Evolutionary conservation across 2,113 vertebrate species (phyloP).

Genomic region (Ailuropoda melanoleuca): DNA sequence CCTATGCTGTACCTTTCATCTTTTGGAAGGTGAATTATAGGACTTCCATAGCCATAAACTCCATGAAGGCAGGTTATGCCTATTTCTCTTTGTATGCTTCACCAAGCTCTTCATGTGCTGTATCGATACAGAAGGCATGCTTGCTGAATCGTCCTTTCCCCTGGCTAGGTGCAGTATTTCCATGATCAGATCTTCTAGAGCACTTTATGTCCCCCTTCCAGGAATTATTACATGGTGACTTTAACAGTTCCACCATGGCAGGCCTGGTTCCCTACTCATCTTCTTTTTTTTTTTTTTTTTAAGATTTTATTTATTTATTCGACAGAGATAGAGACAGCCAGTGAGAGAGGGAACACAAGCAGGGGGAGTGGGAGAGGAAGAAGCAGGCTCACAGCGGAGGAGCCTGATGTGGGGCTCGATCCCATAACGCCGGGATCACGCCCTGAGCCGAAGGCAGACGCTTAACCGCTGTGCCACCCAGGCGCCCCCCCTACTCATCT

Average conservation of each 20-base stretch:
- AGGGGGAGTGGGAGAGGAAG: too few species aligned
- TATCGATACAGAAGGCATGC: neutral
- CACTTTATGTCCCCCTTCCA: neutral
- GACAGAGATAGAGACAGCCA: too few species aligned
- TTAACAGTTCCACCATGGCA: neutral
- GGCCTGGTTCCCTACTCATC: neutral
- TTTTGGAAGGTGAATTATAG: neutral
- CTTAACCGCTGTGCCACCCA: too few species aligned
- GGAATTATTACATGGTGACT: neutral
- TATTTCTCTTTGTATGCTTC: neutral
- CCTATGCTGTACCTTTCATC: neutral
- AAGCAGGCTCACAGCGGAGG: too few species aligned
- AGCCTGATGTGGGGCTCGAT: too few species aligned
- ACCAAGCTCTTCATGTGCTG: neutral
- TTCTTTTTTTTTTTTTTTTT: too few species aligned
- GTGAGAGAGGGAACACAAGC: too few species aligned
- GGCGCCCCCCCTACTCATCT: too few species aligned
- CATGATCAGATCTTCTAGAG: neutral
- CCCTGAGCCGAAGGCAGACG: too few species aligned
- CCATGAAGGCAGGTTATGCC: neutral
- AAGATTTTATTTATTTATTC: too few species aligned
- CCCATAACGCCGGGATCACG: too few species aligned
- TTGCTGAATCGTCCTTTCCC: neutral
- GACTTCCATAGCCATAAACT: neutral
- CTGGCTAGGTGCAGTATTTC: neutral